Conservation (phyloP, 2,113 vertebrate genomes). For the Sigmodon hispidus region DNA sequence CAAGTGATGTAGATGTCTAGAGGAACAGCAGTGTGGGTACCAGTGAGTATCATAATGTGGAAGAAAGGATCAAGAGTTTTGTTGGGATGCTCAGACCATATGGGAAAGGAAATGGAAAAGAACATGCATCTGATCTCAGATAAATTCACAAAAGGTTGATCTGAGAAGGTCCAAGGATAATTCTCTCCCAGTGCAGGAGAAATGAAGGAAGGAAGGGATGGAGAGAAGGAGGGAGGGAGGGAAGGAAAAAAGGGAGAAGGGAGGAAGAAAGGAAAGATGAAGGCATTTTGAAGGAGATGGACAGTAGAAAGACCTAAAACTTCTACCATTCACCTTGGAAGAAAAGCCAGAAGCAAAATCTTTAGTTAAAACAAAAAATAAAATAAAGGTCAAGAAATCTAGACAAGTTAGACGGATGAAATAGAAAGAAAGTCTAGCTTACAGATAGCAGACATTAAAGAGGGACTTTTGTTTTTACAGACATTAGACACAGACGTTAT, state of each 20-base stretch:
- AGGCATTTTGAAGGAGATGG: neutral
- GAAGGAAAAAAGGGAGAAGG: neutral
- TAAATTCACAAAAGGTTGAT: neutral
- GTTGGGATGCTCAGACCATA: neutral
- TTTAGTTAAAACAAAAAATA: neutral
- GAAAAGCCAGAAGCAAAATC: neutral
- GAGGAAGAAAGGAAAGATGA: neutral
- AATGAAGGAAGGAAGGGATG: neutral
- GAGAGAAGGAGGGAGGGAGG: neutral
- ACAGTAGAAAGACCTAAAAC: neutral
- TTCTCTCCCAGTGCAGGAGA: neutral
- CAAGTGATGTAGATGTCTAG: neutral
- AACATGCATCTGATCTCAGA: neutral
- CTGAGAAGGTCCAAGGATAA: neutral
- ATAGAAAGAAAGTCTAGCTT: neutral
- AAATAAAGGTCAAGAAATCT: neutral
- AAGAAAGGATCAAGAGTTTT: neutral
- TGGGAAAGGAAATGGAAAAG: neutral
- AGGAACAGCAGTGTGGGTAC: neutral
- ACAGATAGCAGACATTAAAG: neutral
- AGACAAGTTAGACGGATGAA: neutral
- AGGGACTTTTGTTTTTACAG: neutral
- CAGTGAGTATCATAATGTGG: too few species aligned
- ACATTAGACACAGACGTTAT: neutral
- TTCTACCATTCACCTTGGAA: neutral